Evolutionary conservation across 64 coral and sea anemone species (phyloP).

Genomic region (Montipora efflorescens): DNA sequence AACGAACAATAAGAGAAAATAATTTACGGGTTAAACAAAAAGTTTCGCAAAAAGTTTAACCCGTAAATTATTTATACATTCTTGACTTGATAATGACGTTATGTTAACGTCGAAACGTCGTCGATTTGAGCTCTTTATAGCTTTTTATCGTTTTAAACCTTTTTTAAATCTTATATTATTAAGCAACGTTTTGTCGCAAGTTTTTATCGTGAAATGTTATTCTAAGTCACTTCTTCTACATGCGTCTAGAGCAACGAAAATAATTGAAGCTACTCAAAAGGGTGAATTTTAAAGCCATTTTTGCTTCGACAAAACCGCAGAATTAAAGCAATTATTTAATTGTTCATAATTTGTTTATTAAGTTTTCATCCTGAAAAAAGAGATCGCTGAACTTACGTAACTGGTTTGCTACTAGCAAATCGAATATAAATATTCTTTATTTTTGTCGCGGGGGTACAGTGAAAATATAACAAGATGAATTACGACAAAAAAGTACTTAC

Average conservation of each 20-base stretch:
- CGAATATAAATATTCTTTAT: conserved; percentile 31
- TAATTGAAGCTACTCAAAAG: background rate
- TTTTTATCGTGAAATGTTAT: no score
- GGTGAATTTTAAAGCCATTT: background rate
- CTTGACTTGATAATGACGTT: no score
- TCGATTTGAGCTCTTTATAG: no score
- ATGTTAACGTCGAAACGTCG: no score
- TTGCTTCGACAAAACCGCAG: background rate
- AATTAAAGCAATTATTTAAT: background rate
- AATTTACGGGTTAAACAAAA: no score
- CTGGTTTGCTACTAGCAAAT: background rate
- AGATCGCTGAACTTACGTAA: background rate
- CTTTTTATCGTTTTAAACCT: no score
- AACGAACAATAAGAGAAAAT: no score
- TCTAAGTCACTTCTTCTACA: background rate
- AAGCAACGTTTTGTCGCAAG: no score
- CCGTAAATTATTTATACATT: no score
- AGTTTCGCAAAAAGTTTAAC: no score
- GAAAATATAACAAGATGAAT: conserved; percentile 24
- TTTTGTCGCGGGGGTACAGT: background rate
- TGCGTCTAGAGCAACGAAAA: background rate
- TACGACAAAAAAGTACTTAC: conserved; percentile 30
- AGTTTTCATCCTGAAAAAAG: conserved; percentile 12
- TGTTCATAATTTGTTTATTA: background rate
- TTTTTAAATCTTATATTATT: no score